These are phyloP conservation scores for Poeciliopsis paucimaculata DNA, from an alignment of 2,797 vertebrate genomes.

Conservation along the genomic window DNA sequence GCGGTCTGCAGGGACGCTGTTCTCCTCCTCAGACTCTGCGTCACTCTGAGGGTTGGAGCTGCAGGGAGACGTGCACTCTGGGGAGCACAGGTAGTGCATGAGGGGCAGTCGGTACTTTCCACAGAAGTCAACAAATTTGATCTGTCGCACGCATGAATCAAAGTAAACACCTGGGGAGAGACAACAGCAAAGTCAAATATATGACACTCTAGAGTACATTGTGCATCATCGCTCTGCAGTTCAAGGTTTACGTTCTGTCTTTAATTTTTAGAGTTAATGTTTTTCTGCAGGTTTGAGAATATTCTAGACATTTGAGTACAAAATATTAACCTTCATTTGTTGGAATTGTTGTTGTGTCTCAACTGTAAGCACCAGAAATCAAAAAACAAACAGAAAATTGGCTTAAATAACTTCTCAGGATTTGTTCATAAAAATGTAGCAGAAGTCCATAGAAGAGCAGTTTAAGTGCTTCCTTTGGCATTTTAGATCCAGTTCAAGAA, in stretches of 20 bases:
- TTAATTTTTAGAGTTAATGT: neutral
- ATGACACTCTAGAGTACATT: neutral
- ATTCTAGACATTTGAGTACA: neutral
- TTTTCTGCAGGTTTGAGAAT: neutral
- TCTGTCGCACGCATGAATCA: constrained; percentile 97
- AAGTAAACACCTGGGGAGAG: constrained; percentile 92
- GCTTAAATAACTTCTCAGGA: neutral
- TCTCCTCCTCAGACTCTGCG: constrained; percentile 95
- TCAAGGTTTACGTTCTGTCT: neutral
- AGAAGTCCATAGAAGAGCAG: neutral
- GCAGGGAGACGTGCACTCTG: constrained; percentile 94
- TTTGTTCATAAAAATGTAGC: neutral
- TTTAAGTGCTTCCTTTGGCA: neutral
- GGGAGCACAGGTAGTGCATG: constrained; percentile 99
- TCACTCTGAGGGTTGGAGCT: constrained; percentile 96
- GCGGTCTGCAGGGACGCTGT: constrained; percentile 87
- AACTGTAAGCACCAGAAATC: neutral
- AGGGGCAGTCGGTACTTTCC: constrained; percentile 97
- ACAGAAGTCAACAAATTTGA: constrained; percentile 99
- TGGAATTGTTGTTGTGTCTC: neutral
- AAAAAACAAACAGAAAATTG: neutral
- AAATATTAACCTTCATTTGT: neutral
- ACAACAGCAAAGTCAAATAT: neutral
- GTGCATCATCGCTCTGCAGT: neutral
- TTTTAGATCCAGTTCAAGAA: neutral